A percentile compares a stretch with the other conserved stretches of the same genome.
Conservation (phyloP, 2,113 vertebrate species). For the Alexandromys fortis region DNA sequence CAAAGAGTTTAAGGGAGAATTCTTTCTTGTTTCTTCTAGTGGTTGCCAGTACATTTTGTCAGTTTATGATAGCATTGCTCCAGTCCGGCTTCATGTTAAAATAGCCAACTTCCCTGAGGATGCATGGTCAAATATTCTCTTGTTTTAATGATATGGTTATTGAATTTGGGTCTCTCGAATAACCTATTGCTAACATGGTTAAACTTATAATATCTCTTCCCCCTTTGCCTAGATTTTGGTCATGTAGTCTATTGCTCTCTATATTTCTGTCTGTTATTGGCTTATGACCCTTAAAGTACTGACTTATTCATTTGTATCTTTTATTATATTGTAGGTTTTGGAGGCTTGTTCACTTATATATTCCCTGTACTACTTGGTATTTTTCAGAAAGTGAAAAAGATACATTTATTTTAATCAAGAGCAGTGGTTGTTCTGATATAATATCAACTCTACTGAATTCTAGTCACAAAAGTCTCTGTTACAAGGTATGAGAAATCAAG, state of each 20-base stretch:
- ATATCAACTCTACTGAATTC: neutral
- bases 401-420: constrained; percentile 8
- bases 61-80: neutral
- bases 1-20: neutral
- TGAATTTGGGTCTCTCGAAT: neutral
- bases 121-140: neutral
- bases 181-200: neutral
- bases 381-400: neutral
- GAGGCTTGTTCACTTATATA: neutral
- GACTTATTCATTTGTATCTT: neutral
- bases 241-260: neutral
- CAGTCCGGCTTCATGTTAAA: neutral
- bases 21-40: neutral
- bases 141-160: neutral
- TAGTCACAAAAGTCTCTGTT: neutral
- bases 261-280: neutral
- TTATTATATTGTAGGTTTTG: neutral
- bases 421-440: neutral
- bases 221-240: neutral
- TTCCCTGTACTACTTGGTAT: neutral
- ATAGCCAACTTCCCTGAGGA: neutral
- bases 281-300: neutral
- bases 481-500: neutral
- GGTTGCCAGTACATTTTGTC: neutral
- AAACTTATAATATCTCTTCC: neutral